Percentiles rank a stretch among this genome's conserved stretches.
phyloP scores from a whole-genome alignment of 2,797 vertebrate species.

The Botia almorhae region DNA sequence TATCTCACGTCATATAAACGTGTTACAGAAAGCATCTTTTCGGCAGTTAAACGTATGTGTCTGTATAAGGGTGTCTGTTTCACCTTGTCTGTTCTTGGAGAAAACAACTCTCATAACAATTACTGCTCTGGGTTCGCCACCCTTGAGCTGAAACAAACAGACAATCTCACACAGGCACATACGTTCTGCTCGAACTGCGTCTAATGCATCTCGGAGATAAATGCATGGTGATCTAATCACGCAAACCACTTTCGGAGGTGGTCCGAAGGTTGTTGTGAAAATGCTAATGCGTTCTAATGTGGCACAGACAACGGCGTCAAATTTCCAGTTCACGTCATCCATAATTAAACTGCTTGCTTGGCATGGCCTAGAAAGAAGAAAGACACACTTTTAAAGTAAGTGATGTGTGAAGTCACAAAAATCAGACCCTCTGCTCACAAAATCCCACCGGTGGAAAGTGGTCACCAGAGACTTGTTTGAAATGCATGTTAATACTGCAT shows the following conservation, averaged over 20 bases:
- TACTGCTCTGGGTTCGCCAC: not conserved
- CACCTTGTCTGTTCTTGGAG: not conserved
- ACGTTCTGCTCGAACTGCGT: not conserved
- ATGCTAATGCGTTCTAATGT: too few species aligned
- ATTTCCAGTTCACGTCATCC: too few species aligned
- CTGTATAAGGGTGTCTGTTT: conserved; percentile 28
- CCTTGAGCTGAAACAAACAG: conserved; percentile 7
- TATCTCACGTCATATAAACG: conserved; percentile 26
- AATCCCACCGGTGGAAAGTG: not conserved
- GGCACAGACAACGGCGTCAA: too few species aligned
- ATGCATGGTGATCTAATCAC: too few species aligned
- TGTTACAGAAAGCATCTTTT: conserved; percentile 26
- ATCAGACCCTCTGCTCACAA: not conserved
- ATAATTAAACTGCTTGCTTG: too few species aligned
- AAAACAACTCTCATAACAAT: conserved; percentile 6
- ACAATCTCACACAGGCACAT: not conserved
- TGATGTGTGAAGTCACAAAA: not conserved
- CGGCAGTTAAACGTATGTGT: not conserved
- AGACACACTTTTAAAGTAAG: not conserved
- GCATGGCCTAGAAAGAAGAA: too few species aligned
- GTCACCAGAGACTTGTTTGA: not conserved
- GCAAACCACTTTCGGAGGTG: too few species aligned
- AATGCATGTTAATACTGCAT: not conserved
- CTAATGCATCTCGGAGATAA: too few species aligned
- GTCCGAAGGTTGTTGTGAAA: too few species aligned